Evolutionary conservation across 2,113 vertebrate genomes (phyloP).

Genomic region (Mastomys coucha): DNA sequence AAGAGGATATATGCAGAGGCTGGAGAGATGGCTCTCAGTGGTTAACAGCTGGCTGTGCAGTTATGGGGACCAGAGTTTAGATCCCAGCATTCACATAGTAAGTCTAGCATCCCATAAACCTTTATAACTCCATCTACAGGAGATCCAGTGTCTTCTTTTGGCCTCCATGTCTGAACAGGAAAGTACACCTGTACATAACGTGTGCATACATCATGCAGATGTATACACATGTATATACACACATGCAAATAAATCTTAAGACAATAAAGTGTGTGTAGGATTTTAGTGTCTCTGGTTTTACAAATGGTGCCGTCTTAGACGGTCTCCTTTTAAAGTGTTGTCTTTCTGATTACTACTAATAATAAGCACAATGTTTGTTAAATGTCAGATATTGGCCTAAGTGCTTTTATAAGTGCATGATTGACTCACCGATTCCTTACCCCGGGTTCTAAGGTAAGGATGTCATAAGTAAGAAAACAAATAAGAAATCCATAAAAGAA

Average conservation of each 20-base stretch:
- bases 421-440: neutral
- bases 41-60: neutral
- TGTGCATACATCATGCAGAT: neutral
- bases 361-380: neutral
- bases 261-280: neutral
- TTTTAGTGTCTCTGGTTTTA: neutral
- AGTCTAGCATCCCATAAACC: neutral
- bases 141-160: neutral
- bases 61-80: neutral
- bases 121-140: neutral
- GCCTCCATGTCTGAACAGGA: neutral
- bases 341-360: neutral
- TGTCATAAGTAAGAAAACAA: constrained; percentile 31
- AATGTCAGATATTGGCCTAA: neutral
- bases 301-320: neutral
- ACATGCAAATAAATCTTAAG: neutral
- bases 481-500: neutral
- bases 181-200: neutral
- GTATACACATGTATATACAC: too few relatives aligned
- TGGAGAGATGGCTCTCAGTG: too few relatives aligned
- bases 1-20: neutral
- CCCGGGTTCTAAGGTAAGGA: neutral
- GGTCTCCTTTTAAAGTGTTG: neutral
- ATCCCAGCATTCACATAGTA: neutral
- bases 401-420: neutral